Base-by-base conservation (phyloP, 92 coral and sea anemone genomes). In the Epizoanthus stellaris region DNA sequence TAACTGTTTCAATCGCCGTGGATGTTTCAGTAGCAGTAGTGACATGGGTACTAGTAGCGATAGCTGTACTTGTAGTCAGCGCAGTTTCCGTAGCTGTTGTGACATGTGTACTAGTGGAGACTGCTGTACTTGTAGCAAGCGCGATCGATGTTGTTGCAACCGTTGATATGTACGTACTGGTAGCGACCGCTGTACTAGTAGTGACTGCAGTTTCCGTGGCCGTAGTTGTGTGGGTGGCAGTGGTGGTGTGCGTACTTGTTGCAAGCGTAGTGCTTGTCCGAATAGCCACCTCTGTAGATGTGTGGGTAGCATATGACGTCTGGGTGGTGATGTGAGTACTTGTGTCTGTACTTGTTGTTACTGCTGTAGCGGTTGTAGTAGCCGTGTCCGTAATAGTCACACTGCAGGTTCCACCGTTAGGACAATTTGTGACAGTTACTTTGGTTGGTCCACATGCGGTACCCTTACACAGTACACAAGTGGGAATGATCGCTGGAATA, bases 21-120 rank as follows among this genome's bases (percentile, higher is more conserved):
- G 25, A 25, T 6, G 82, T 77, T 77, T 77, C 57, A 2, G 82
- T 77, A 39, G 56, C 21, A 1, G 82, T 38, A 14, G 43, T 69
- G 43, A 61, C 3, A 4, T 54, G 21, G 4, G 82, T 77, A 42
- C 82, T 77, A 20, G 58, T 77, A 15, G 66, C 40, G 25, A 77
- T 58, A 7, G 82, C 70, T 17, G 82, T 77, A 60, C 70, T 61
- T 77, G 82, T 77, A 15, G 82, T 13, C 81, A 76, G 67, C 81
- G 81, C 66, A 34, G 81, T 76, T 57, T 76, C 52, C 25, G 81
- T 76, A 23, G 68, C 49, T n/a, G 82, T 77, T 7, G 21, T 39
- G 12, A 77, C 19, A 10, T 36, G 38, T n/a, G 77, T 73, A 42
- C 61, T 73, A 4, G 56, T 52, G 2, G 56, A 52, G 14, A 52